phyloP scores from a whole-genome alignment of 2,113 vertebrate species.

The Pluvialis apricaria region DNA sequence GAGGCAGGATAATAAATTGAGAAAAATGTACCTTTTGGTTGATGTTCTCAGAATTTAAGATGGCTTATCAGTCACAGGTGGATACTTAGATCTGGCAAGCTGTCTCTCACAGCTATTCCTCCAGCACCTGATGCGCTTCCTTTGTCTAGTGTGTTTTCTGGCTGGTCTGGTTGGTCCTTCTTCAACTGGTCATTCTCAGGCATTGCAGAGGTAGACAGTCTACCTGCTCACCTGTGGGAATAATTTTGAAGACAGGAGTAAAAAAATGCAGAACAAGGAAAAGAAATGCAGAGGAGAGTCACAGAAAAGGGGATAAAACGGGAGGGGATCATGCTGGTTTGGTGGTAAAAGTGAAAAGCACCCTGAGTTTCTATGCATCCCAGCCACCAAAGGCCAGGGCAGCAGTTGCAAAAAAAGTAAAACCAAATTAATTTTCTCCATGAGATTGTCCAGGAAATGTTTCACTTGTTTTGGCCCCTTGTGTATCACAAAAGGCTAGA shows the following conservation, averaged over 20 bases:
- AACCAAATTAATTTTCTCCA: not conserved
- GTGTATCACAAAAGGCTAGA: not conserved
- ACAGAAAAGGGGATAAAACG: not conserved
- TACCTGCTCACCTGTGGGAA: not conserved
- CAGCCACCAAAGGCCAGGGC: not conserved
- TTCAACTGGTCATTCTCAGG: not conserved
- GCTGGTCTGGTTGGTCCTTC: not conserved
- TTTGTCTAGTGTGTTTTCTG: not conserved
- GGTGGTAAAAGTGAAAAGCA: not conserved
- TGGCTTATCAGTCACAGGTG: not conserved
- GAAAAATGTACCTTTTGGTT: not conserved
- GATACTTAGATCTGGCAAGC: not conserved
- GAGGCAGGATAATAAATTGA: not conserved
- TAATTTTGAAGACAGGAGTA: not conserved
- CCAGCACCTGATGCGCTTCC: not conserved
- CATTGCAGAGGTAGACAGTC: not conserved
- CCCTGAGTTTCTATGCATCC: not conserved
- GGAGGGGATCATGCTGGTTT: not conserved
- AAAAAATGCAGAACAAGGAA: not conserved
- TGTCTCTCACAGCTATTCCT: not conserved
- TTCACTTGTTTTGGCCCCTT: not conserved
- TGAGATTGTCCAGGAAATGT: not conserved
- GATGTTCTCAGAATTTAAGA: not conserved
- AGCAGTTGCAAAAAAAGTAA: not conserved
- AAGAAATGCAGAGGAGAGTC: not conserved